A percentile compares a stretch with the other conserved stretches of the same genome.
These are phyloP conservation scores for Ligdia adustata DNA, from an alignment of 2,888 invertebrate species.

Conservation along the genomic window DNA sequence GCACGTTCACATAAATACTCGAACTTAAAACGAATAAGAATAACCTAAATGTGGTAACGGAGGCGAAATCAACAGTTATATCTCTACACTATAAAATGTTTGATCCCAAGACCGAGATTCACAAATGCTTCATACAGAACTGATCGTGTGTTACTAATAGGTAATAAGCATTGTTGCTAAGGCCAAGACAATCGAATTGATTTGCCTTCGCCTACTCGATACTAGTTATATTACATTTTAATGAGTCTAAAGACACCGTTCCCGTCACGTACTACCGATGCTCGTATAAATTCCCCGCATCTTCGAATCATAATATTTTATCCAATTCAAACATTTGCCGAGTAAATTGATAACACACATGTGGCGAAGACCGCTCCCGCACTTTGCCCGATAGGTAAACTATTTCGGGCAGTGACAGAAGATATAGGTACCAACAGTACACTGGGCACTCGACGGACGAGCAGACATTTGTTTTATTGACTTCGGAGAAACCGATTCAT, in stretches of 20 bases:
- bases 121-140: too few species aligned
- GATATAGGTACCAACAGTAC: conserved; percentile 4
- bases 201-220: neutral
- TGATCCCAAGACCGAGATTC: too few species aligned
- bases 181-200: neutral
- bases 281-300: conserved; percentile 8
- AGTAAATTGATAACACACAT: conserved; percentile 29
- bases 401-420: conserved; percentile 32
- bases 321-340: conserved; percentile 26
- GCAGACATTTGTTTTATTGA: conserved; percentile 14
- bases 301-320: conserved; percentile 20
- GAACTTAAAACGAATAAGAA: too few species aligned
- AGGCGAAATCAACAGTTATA: too few species aligned
- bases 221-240: neutral
- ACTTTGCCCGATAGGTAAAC: conserved; percentile 25
- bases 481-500: conserved; percentile 30
- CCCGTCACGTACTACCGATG: neutral
- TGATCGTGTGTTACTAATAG: too few species aligned
- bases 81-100: too few species aligned
- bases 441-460: too few species aligned
- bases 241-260: conserved; percentile 1
- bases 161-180: neutral
- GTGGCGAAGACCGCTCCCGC: conserved; percentile 19
- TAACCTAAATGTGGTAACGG: too few species aligned
- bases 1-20: too few species aligned